phyloP scores from a whole-genome alignment of 2,888 invertebrate genomes.

The Endomychus coccineus region DNA sequence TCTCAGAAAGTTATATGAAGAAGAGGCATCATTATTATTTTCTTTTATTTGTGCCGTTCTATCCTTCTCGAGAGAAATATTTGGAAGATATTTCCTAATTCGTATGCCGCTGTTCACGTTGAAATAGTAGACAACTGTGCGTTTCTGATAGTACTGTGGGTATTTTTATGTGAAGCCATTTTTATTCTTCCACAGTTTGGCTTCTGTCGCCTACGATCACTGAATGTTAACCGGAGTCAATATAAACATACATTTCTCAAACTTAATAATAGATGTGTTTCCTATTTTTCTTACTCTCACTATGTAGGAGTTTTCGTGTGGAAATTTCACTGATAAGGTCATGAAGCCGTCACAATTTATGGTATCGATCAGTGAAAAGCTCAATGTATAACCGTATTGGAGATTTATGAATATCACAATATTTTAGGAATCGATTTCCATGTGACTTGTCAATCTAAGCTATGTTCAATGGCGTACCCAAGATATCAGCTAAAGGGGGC shows the following conservation, averaged over 20 bases:
- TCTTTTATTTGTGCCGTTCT: slow-evolving; percentile 22
- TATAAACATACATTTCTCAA: slow-evolving; percentile 34
- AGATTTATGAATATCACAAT: too few relatives aligned
- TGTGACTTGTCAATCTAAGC: too few relatives aligned
- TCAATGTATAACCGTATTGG: too few relatives aligned
- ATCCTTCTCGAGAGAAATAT: slow-evolving; percentile 22
- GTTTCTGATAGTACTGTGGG: slow-evolving; percentile 26
- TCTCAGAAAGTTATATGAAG: too few relatives aligned
- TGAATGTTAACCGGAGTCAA: slow-evolving; percentile 32
- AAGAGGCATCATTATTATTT: slow-evolving; percentile 25
- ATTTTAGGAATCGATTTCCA: too few relatives aligned
- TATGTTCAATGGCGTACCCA: too few relatives aligned
- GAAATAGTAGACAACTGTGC: slow-evolving; percentile 26
- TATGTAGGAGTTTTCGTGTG: too few relatives aligned
- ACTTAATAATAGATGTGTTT: slow-evolving; percentile 25
- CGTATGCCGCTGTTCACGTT: slow-evolving; percentile 25
- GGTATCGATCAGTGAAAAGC: too few relatives aligned
- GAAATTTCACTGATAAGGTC: too few relatives aligned
- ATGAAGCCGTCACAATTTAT: too few relatives aligned
- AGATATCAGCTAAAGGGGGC: too few relatives aligned
- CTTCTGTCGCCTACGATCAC: slow-evolving; percentile 27
- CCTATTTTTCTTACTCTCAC: too few relatives aligned
- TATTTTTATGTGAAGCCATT: slow-evolving; percentile 33
- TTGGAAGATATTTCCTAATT: slow-evolving; percentile 26
- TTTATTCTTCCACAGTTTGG: slow-evolving; percentile 30